Percentiles rank a stretch among this genome's conserved stretches.
phyloP scores from a whole-genome alignment of 2,888 invertebrate species.

The Macrophya alboannulata region DNA sequence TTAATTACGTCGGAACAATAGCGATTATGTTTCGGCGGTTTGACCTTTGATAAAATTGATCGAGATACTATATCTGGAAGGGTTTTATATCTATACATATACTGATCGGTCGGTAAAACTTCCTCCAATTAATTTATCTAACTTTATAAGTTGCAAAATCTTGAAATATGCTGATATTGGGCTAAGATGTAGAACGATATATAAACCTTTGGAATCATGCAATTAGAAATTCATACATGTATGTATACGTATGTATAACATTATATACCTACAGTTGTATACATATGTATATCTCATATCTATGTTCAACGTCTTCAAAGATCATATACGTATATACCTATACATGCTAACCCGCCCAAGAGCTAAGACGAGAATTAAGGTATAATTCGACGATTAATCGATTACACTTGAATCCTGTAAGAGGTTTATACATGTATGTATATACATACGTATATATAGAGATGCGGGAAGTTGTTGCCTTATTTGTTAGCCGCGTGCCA shows the following conservation, averaged over 20 bases:
- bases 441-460: constrained; percentile 4
- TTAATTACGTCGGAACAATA: constrained; percentile 34
- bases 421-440: neutral
- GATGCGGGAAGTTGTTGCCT: constrained; percentile 16
- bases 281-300: too few species aligned
- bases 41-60: neutral
- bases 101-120: neutral
- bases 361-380: neutral
- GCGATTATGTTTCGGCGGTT: constrained; percentile 24
- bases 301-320: too few species aligned
- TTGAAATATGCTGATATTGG: neutral
- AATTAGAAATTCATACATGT: neutral
- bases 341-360: neutral
- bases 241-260: too few species aligned
- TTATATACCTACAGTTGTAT: too few species aligned
- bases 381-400: constrained; percentile 20
- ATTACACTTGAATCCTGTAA: constrained; percentile 28
- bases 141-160: neutral
- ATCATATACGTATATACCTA: neutral
- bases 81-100: neutral
- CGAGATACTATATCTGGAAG: neutral
- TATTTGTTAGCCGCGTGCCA: constrained; percentile 29
- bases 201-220: neutral
- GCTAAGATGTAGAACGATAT: neutral
- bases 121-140: neutral